These are phyloP conservation scores for Xanthia togata DNA, from an alignment of 2,888 invertebrate genomes.

Conservation along the genomic window DNA sequence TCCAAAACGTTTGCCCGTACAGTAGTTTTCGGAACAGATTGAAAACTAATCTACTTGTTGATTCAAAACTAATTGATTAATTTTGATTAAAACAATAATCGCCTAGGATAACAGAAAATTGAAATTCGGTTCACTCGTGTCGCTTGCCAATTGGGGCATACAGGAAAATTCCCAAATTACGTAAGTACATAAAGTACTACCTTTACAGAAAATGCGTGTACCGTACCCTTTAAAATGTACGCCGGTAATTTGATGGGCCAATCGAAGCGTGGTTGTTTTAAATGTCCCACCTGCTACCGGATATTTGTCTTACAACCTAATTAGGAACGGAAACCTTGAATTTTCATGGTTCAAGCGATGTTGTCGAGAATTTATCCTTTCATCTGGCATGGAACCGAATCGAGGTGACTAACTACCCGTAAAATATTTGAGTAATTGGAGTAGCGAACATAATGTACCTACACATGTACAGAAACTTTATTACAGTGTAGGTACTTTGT, in stretches of 20 bases:
- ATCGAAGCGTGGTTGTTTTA: slow-evolving; percentile 71
- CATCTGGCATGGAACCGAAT: slow-evolving; percentile 40
- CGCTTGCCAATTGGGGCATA: slow-evolving; percentile 35
- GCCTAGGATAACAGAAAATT: slow-evolving; percentile 24
- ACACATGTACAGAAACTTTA: no score
- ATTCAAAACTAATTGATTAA: slow-evolving; percentile 22
- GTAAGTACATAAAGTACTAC: slow-evolving; percentile 8
- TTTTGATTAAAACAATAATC: slow-evolving; percentile 46
- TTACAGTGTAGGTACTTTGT: neutral
- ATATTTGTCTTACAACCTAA: slow-evolving; percentile 76
- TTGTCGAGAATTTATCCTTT: slow-evolving; percentile 42
- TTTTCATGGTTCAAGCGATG: slow-evolving; percentile 66
- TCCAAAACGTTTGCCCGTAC: neutral
- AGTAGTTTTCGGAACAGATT: slow-evolving; percentile 25
- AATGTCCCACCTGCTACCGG: slow-evolving; percentile 68
- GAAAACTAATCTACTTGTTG: slow-evolving; percentile 42
- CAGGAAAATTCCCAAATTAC: slow-evolving; percentile 36
- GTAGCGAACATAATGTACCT: neutral
- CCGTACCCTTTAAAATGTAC: slow-evolving; percentile 53
- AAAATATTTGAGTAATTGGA: slow-evolving; percentile 49
- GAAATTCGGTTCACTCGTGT: slow-evolving; percentile 10
- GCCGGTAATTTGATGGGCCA: slow-evolving; percentile 72
- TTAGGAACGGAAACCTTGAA: slow-evolving; percentile 72
- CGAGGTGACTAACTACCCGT: slow-evolving; percentile 49
- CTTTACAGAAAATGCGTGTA: slow-evolving; percentile 11